Percentiles rank a stretch among this genome's conserved stretches.
phyloP scores from a whole-genome alignment of 2,113 vertebrate species.

The Oostethus manadensis region DNA sequence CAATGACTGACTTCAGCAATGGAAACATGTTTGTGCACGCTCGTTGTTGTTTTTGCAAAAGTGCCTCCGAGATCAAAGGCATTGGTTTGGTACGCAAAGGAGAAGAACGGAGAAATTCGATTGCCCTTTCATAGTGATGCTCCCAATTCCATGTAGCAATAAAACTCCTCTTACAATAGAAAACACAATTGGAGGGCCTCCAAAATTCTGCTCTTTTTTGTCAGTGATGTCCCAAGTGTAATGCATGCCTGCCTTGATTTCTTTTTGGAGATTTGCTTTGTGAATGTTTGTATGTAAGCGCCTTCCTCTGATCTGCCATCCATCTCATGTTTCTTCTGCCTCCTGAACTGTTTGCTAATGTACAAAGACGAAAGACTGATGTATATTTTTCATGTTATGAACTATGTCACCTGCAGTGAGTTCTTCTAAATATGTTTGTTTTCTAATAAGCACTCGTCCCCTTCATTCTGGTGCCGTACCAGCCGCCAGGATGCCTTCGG shows the following conservation, averaged over 20 bases:
- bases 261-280: conserved; percentile 69
- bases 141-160: conserved; percentile 73
- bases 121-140: conserved; percentile 50
- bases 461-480: conserved; percentile 26
- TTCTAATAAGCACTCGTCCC: conserved; percentile 80
- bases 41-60: conserved; percentile 64
- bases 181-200: conserved; percentile 52
- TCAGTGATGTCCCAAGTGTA: conserved; percentile 72
- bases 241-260: conserved; percentile 78
- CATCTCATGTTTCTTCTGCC: conserved; percentile 71
- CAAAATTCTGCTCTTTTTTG: conserved; percentile 45
- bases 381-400: conserved; percentile 99
- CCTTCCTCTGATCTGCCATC: conserved; percentile 48
- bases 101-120: conserved; percentile 52
- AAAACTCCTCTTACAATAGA: conserved; percentile 48
- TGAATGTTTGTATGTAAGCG: conserved; percentile 49
- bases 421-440: conserved; percentile 93
- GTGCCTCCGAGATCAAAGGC: conserved; percentile 75
- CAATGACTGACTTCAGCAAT: conserved; percentile 10
- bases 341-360: conserved; percentile 79
- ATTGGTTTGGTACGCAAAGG: conserved; percentile 57
- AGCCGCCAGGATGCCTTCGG: no score
- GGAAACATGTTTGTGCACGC: conserved; percentile 53
- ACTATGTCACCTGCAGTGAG: conserved; percentile 96
- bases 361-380: conserved; percentile 96